Conservation (phyloP, 2,113 vertebrate species). For the mouse (Mus musculus) region GRCm39 chr6:65066001-65066500, state of each 20-base stretch:
- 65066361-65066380: background rate
- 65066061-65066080: background rate
- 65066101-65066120: background rate
- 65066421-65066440: background rate
- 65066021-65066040: background rate
- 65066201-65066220: background rate
- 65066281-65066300: background rate
- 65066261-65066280: slow-evolving; percentile 26
- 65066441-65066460: background rate
- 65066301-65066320: background rate
- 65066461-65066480: slow-evolving; percentile 5
- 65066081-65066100: background rate
- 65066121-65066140: background rate
- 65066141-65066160: background rate
- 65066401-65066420: background rate
- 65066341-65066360: background rate
- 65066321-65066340: background rate
- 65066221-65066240: background rate
- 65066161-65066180: background rate
- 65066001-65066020: slow-evolving; percentile 34
- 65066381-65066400: slow-evolving; percentile 5
- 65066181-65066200: background rate
- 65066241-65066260: background rate
- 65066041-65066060: background rate
- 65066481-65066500: slow-evolving; percentile 50